Evolutionary conservation across 2,113 vertebrate species (phyloP), one percentile per base, ranked within the genome.

Genomic region (Oncorhynchus clarkii): DNA sequence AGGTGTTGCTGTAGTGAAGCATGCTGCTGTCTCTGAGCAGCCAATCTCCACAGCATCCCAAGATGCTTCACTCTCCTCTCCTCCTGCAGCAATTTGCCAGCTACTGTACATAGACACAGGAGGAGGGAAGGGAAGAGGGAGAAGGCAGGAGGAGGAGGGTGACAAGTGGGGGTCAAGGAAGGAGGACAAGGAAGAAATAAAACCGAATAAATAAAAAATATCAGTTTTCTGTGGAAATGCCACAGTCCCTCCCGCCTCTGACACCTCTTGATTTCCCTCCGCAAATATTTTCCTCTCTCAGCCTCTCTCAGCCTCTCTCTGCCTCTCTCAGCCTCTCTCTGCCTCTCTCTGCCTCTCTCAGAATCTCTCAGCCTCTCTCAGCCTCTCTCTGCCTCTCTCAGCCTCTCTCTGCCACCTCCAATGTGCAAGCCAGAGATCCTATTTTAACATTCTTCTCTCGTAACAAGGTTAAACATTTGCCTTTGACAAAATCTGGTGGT

Each of bases 1-100:
- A 84, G 79, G 85, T 84, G 84, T 79, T 83, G 76, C 68, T 80
- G 75, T 68, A 76, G 75, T 78, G 78, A 76, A 80, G 76, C 73
- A 51, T 82, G 78, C 75, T 67, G 49, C 68, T 77, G 74, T 71
- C 74, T 62, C 59, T 60, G 67, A 69, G 74, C 51, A 66, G 18
- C 20, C 12, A 20, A 60, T 71, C 68, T 71, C 24, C 9, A 48
- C n/a, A 65, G 68, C 68, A 71, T 77, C 75, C 69, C 69, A 48
- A 34, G 69, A 64, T 71, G 31, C 57, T 71, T 70, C 59, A 26
- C 69, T 72, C 70, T 18, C 39, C 68, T 70, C 66, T n/a, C 66
- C 66, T 67, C 7, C 66, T 18, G 27, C 29, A 67, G 26, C 39
- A 45, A 45, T 16, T 18, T 16, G 29, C 31, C 31, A 68, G 39